Evolutionary conservation across 2,888 invertebrate species (phyloP), one percentile per base, ranked within the genome.

Genomic region (Actias luna): DNA sequence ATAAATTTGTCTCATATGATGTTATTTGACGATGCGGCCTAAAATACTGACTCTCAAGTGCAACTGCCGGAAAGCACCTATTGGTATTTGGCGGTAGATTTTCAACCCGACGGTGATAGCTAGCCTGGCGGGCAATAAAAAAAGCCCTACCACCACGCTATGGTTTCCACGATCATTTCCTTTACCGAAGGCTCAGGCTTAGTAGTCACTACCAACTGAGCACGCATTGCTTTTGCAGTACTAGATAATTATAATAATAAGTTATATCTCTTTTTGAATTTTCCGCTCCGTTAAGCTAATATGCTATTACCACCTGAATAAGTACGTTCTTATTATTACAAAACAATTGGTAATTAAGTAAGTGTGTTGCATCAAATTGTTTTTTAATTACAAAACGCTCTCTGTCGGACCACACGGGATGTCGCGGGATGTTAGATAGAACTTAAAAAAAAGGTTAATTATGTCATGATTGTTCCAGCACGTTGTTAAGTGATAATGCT

Each of bases 301-400:
- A 29, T 55, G 29, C 16, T 55, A 10, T 46, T n/a, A 65, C 42
- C 36, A 65, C 42, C 36, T 4, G 31, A 58, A 46, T 63, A 60
- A 69, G 67, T 65, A 73, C 71, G 74, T 71, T 70, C 73, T 75
- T 73, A 75, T 76, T 77, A 82, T 71, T 73, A 74, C 78, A 77
- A 82, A 80, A 82, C 80, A 82, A 82, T 81, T 75, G 72, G 74
- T 76, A 79, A 81, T 82, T 80, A 80, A 75, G 73, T 68, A 62
- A 29, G 62, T 72, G 65, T 70, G 73, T 75, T 72, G 63, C 64
- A 64, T 62, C 59, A 67, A 72, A 78, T 76, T 69, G 71, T 67
- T 62, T 70, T 75, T 69, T 73, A 76, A 82, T 80, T 69, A 76
- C 70, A 58, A 65, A 14, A 39, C 50, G 27, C 29, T 59, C 59